Base-by-base conservation (phyloP, 92 coral and sea anemone species). In the Ricordea florida region DNA sequence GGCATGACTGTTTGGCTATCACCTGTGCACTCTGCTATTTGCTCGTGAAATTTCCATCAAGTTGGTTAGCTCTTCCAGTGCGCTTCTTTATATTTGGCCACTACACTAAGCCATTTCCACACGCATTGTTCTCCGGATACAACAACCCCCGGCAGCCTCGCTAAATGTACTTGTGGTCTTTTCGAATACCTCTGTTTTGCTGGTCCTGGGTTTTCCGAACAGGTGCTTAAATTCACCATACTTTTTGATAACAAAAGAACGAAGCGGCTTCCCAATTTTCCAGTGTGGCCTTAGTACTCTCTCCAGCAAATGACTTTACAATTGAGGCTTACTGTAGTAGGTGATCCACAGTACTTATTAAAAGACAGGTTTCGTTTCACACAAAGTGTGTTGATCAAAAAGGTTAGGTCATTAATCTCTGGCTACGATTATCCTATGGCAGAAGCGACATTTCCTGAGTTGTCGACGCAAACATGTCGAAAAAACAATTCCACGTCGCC, bases 61-160 rank as follows among this genome's bases (percentile, higher is more conserved):
- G 10, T 27, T 32, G 35, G 17, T 57, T 57, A 14, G 63, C 63
- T 27, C 63, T 27, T 20, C 63, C 63, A 57, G 63, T 57, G 63
- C 7, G 41, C 63, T 25, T 57, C 63, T 25, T 57, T 57, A 15
- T 57, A 57, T 57, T 57, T 57, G 10, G 38, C 63, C 29, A 24
- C 41, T 32, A 57, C 24, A 11, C n/a, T 57, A 14, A 57, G 35
- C 63, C 63, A 57, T 32, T 57, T 29, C 17, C 63, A 0, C 41
- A 25, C 17, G 36, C 63, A 57, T 10, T 57, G 63, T 13, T 57
- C 63, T 57, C 63, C 21, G 10, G 63, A 27, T 9, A 17, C 42
- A 13, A 57, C 41, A 27, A 57, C 63, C 24, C 29, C 63, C n/a
- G 16, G 63, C 63, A 57, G 20, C 37, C 33, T 55, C 10, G 37